These are phyloP conservation scores for Drosophila kepulauana DNA, from an alignment of 1,140 invertebrate genomes.

Conservation along the genomic window DNA sequence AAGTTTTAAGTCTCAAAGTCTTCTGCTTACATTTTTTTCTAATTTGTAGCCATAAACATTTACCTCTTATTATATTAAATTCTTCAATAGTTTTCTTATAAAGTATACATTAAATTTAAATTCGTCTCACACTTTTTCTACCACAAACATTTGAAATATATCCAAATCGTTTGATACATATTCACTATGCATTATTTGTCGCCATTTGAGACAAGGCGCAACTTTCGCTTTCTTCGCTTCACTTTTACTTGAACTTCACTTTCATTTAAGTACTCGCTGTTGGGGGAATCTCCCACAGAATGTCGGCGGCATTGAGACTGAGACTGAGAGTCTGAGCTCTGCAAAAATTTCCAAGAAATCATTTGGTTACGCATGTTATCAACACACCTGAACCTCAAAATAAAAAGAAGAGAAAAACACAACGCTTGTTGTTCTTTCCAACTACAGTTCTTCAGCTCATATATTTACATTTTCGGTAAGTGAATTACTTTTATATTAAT, in stretches of 20 bases:
- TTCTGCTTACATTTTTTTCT: no score
- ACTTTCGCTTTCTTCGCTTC: not conserved
- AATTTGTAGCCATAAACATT: no score
- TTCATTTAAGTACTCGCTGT: not conserved
- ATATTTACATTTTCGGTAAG: constrained; percentile 28
- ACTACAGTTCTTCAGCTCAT: not conserved
- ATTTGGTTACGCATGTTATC: constrained; percentile 27
- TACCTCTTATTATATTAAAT: no score
- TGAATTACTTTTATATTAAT: constrained; percentile 53
- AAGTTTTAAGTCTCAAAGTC: no score
- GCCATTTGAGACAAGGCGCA: not conserved
- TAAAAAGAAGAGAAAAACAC: no score
- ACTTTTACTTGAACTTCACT: constrained; percentile 19
- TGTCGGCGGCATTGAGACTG: not conserved
- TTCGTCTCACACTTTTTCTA: no score
- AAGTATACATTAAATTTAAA: no score
- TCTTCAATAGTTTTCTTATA: no score
- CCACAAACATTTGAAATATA: no score
- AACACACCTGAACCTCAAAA: constrained; percentile 12
- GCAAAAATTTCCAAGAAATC: constrained; percentile 29
- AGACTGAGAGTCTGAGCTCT: not conserved
- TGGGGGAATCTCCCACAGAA: constrained; percentile 2
- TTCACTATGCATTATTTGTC: not conserved
- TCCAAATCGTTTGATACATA: no score
- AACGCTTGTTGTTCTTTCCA: no score